phyloP scores from a whole-genome alignment of 2,113 vertebrate genomes.

The Hippocampus guttulatus region DNA sequence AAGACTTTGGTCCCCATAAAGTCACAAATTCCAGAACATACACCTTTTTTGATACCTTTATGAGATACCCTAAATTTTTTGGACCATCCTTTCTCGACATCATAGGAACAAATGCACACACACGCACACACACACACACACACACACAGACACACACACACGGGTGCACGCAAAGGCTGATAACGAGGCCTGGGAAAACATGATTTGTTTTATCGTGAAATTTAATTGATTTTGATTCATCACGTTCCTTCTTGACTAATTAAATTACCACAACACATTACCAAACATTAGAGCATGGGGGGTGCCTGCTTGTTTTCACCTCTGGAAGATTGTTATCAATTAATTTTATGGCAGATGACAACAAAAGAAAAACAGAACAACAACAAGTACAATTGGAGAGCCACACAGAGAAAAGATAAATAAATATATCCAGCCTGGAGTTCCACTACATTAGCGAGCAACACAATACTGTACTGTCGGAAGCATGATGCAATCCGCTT shows the following conservation, averaged over 20 bases:
- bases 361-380: neutral
- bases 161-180: constrained; percentile 43
- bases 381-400: neutral
- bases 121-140: neutral
- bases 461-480: neutral
- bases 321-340: constrained; percentile 48
- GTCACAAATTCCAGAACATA: neutral
- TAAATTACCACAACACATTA: constrained; percentile 68
- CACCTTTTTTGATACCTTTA: neutral
- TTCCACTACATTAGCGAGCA: too few species aligned
- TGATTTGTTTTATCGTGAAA: constrained; percentile 64
- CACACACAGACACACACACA: constrained; percentile 17
- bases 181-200: constrained; percentile 52
- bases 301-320: constrained; percentile 41
- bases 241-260: constrained; percentile 66
- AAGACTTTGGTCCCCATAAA: neutral
- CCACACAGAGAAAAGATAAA: neutral
- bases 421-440: neutral
- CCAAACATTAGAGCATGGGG: constrained; percentile 56
- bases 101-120: constrained; percentile 12
- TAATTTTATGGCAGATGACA: constrained; percentile 40
- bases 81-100: too few species aligned
- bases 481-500: constrained; percentile 20
- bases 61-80: too few species aligned
- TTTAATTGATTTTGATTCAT: constrained; percentile 70